phyloP scores from a whole-genome alignment of 1,140 invertebrate species.

The Trichonephila clavata region DNA sequence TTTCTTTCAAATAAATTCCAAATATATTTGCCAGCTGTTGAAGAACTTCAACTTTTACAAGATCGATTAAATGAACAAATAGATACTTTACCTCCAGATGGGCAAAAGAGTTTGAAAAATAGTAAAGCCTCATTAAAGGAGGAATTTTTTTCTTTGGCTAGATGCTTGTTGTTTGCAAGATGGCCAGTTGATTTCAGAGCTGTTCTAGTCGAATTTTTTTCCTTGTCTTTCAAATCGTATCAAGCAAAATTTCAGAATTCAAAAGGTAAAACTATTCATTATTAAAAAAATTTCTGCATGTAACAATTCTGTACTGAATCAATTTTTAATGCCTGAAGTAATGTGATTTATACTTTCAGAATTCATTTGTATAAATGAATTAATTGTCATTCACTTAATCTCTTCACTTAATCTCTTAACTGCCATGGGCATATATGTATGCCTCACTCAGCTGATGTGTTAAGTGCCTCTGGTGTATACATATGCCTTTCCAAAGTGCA shows the following conservation, averaged over 20 bases:
- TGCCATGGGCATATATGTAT: too few species aligned
- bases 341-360: too few species aligned
- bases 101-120: conserved; percentile 7
- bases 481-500: too few species aligned
- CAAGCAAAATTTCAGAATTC: conserved; percentile 13
- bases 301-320: too few species aligned
- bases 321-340: too few species aligned
- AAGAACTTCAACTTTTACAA: conserved; percentile 69
- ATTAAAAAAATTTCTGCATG: not conserved
- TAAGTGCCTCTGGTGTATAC: too few species aligned
- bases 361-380: too few species aligned
- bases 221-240: conserved; percentile 51
- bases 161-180: conserved; percentile 50
- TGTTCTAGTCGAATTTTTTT: conserved; percentile 58
- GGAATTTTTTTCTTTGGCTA: conserved; percentile 48
- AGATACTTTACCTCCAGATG: conserved; percentile 36
- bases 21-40: conserved; percentile 81
- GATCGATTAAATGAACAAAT: conserved; percentile 29
- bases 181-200: conserved; percentile 70
- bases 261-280: conserved; percentile 51
- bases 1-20: conserved; percentile 84
- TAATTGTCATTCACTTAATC: too few species aligned
- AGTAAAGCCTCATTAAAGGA: conserved; percentile 13
- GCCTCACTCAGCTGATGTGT: too few species aligned
- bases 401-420: too few species aligned